These are phyloP conservation scores for Atethmia centrago DNA, from an alignment of 2,888 invertebrate species.

Conservation along the genomic window DNA sequence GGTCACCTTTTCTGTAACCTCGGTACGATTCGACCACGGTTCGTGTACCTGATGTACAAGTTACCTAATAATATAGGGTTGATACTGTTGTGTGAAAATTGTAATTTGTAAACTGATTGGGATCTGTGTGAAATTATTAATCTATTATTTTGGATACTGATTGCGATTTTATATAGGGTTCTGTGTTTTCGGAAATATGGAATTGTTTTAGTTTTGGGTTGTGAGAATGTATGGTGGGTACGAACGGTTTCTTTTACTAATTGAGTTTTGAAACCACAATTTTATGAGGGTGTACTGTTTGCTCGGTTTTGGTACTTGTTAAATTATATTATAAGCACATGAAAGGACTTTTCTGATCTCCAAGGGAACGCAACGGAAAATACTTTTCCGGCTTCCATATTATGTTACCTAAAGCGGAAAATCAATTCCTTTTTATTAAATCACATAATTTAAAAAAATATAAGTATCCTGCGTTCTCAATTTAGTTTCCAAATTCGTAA, in stretches of 20 bases:
- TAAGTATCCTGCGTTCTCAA: not conserved
- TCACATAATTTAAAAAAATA: not conserved
- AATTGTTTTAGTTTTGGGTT: slow-evolving; percentile 27
- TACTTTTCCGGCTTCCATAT: not conserved
- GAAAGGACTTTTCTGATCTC: not conserved
- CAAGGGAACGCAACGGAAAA: not conserved
- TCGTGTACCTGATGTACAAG: slow-evolving; percentile 49
- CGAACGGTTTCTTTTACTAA: slow-evolving; percentile 13
- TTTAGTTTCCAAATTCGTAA: not conserved
- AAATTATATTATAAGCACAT: not conserved
- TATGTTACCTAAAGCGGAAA: too few species aligned
- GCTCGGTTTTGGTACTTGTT: not conserved
- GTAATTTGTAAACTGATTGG: slow-evolving; percentile 15
- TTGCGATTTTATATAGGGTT: slow-evolving; percentile 28
- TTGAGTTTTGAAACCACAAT: slow-evolving; percentile 18
- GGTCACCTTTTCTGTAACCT: slow-evolving; percentile 82
- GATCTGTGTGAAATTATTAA: not conserved
- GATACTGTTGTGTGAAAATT: slow-evolving; percentile 6
- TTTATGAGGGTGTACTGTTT: not conserved
- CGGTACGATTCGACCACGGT: slow-evolving; percentile 68
- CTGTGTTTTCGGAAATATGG: slow-evolving; percentile 21
- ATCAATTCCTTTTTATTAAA: not conserved
- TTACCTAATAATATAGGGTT: slow-evolving; percentile 31
- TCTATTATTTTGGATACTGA: slow-evolving; percentile 5
- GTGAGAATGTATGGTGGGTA: not conserved